phyloP scores from a whole-genome alignment of 2,888 invertebrate genomes.

The Drosophila limbata region DNA sequence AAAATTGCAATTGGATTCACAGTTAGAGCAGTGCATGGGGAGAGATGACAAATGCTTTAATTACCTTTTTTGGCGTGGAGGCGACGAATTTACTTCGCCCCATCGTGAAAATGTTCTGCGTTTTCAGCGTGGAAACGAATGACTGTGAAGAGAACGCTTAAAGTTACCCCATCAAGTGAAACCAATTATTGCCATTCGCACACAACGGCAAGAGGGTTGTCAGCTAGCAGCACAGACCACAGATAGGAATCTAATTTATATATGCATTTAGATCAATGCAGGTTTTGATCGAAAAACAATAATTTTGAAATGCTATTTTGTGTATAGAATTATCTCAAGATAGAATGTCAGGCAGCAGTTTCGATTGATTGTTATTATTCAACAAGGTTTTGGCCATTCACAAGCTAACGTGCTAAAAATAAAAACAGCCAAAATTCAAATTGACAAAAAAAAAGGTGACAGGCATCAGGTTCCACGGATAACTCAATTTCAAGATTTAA shows the following conservation, averaged over 20 bases:
- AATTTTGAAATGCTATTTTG: conserved; percentile 16
- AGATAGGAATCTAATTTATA: neutral
- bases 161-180: conserved; percentile 43
- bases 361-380: neutral
- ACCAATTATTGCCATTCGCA: conserved; percentile 30
- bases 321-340: neutral
- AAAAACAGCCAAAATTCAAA: no score
- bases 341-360: neutral
- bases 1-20: neutral
- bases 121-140: conserved; percentile 36
- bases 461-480: no score
- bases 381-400: conserved; percentile 25
- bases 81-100: conserved; percentile 81
- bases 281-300: neutral
- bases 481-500: no score
- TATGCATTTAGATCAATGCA: neutral
- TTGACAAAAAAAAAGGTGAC: no score
- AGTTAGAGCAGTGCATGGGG: neutral
- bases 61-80: conserved; percentile 70
- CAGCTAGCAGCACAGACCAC: neutral
- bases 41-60: neutral
- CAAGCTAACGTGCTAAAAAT: conserved; percentile 15
- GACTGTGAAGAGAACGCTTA: conserved; percentile 2
- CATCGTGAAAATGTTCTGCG: conserved; percentile 49
- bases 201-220: conserved; percentile 9